Percentiles rank a stretch among this genome's conserved stretches.
Conservation (phyloP, 2,113 vertebrate genomes). For the Crotalus viridis region DNA sequence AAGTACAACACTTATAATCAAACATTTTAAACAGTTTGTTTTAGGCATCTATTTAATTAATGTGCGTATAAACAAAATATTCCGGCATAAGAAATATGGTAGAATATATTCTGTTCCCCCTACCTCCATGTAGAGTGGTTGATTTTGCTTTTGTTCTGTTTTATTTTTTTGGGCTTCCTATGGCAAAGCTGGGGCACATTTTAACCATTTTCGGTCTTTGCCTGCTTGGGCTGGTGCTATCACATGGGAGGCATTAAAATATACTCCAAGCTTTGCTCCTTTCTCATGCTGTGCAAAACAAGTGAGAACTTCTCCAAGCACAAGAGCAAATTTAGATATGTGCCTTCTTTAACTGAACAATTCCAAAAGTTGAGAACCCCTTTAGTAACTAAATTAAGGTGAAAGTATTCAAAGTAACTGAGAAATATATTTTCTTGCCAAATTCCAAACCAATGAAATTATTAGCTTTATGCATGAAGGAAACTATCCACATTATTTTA, state of each 20-base stretch:
- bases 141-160: not conserved
- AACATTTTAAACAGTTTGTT: not conserved
- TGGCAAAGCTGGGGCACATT: not conserved
- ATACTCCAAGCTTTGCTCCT: not conserved
- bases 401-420: not conserved
- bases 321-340: not conserved
- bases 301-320: not conserved
- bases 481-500: not conserved
- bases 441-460: not conserved
- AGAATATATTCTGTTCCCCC: not conserved
- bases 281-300: not conserved
- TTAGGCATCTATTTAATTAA: not conserved
- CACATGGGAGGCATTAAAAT: not conserved
- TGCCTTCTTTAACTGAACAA: not conserved
- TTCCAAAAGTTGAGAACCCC: not conserved
- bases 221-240: not conserved
- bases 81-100: not conserved
- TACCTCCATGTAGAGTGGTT: not conserved
- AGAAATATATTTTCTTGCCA: not conserved
- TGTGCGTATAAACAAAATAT: not conserved
- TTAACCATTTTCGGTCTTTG: not conserved
- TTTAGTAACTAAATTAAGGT: not conserved
- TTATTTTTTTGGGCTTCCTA: not conserved
- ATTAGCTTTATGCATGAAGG: not conserved
- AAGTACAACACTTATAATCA: not conserved